Base-by-base conservation (phyloP, 1,140 invertebrate species). In the Scaptomyza hsui region DNA sequence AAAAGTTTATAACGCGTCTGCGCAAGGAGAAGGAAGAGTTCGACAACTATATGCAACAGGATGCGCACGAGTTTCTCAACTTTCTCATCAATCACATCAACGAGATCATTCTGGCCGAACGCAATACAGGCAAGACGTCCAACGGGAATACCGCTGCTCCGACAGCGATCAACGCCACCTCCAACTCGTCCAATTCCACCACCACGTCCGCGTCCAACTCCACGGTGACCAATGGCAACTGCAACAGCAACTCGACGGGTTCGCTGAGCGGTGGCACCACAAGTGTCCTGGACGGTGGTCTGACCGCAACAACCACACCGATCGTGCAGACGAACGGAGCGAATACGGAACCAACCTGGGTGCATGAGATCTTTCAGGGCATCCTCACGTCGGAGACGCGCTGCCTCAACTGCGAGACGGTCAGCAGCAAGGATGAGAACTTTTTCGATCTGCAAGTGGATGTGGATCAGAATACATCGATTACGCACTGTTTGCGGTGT, bases 11-110 rank as follows among this genome's bases (percentile, higher is more conserved):
- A 86, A 97, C 98, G 76, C 94, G 98, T 83, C 92, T 99, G 82
- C 94, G 98, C 83, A 99, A 99, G 94, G 99, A 99, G 93, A 99
- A 99, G 95, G 98, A 99, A 93, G 95, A 98, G 89, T 99, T 99
- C 94, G 98, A 99, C 92, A 99, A 99, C 92, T 99, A 99, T 91
- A 98, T 99, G 96, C 98, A 99, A 92, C 99, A 99, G 93, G 99
- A 99, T 95, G 99, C 99, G 45, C 99, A 99, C 92, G 99, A 99
- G 92, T 99, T 99, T 93, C 94, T 99, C 47, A 99, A 99, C 92
- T 99, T 99, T 92, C 94, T 99, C 47, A 97, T 99, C 49, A 99
- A 99, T 93, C 96, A 97, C 91, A 97, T 98, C 89, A 97, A 97
- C 93, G 97, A 97, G 93, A 97, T 97, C 73, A 96, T 99, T 79